Percentiles rank a stretch among this genome's conserved stretches.
phyloP scores from a whole-genome alignment of 2,113 vertebrate genomes.

The Sylvietta virens region DNA sequence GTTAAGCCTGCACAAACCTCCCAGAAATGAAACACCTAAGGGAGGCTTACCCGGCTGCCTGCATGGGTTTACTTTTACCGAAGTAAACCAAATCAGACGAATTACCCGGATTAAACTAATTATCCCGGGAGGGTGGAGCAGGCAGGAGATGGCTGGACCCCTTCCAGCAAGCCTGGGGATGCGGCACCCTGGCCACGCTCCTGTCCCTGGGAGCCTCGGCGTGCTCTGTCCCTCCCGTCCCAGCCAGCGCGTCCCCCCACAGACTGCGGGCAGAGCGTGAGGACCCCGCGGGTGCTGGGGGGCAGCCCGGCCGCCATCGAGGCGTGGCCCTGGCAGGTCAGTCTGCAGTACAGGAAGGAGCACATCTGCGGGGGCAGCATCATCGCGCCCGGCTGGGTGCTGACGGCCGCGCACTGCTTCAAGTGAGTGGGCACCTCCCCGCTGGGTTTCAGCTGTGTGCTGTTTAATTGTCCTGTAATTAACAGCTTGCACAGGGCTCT shows the following conservation, averaged over 20 bases:
- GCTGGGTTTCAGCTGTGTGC: rapidly evolving
- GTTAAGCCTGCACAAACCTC: background rate
- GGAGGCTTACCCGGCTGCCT: background rate
- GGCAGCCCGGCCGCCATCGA: conserved; percentile 74
- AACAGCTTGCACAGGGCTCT: rapidly evolving
- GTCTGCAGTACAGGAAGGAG: conserved; percentile 76
- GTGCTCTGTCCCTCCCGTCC: background rate
- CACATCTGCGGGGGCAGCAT: conserved; percentile 89
- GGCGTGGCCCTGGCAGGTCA: conserved; percentile 91
- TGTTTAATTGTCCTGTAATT: rapidly evolving
- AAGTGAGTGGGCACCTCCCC: conserved; percentile 6
- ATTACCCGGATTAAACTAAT: background rate
- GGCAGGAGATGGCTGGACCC: background rate
- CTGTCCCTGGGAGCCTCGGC: rapidly evolving
- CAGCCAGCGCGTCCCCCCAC: background rate
- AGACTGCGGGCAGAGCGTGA: conserved; percentile 75
- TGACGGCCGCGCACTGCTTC: conserved; percentile 87
- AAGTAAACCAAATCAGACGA: background rate
- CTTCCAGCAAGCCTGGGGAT: background rate
- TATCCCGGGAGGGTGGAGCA: background rate
- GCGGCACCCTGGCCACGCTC: rapidly evolving
- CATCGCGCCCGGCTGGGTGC: conserved; percentile 75
- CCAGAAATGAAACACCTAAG: background rate
- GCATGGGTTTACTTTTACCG: background rate
- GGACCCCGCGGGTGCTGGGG: conserved; percentile 77